Evolutionary conservation across 2,888 invertebrate species (phyloP), one percentile per base, ranked within the genome.

Genomic region (Phalangium opilio): DNA sequence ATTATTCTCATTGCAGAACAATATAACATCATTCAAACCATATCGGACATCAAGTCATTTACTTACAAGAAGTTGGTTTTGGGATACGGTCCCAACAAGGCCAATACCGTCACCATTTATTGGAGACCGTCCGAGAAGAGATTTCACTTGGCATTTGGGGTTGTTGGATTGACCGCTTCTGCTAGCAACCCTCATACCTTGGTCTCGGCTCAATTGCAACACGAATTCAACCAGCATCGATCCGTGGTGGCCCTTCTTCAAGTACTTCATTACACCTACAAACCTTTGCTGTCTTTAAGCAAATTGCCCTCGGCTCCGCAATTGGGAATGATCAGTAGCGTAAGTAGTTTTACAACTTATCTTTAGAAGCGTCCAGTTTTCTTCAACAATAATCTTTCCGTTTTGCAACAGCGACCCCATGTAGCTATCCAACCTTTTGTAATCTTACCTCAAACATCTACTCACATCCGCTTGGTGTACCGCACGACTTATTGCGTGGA

Each of bases 401-500:
- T 27, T n/a, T n/a, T n/a, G n/a, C n/a, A n/a, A n/a, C n/a, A 63
- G 61, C 56, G 85, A 57, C 80, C 81, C 11, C 79, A 80, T 64
- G 78, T 83, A 63, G 83, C 85, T 39, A 79, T 83, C 45, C 83
- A 84, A 63, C 81, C 82, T 0, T 89, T 89, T 68, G 82, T 83
- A 2, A 72, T 87, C 44, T 76, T 89, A 58, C 82, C 87, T 0
- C 85, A 87, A 64, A 85, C 86, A 1, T 76, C 81, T 3, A 79
- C 79, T 10, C 71, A 83, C 64, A 78, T 93, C 46, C 78, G 89
- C 43, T 72, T 93, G 35, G 80, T 87, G 4, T 95, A 89, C 68
- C 84, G 90, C 57, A 84, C 83, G 41, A 81, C 84, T 65, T 93
- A 90, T 65, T 90, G 87, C 51, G 69, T 91, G 45, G 93, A 93